Evolutionary conservation across 2,113 vertebrate species (phyloP), one percentile per base, ranked within the genome.

Genomic region (Anarhynchus alexandrinus): DNA sequence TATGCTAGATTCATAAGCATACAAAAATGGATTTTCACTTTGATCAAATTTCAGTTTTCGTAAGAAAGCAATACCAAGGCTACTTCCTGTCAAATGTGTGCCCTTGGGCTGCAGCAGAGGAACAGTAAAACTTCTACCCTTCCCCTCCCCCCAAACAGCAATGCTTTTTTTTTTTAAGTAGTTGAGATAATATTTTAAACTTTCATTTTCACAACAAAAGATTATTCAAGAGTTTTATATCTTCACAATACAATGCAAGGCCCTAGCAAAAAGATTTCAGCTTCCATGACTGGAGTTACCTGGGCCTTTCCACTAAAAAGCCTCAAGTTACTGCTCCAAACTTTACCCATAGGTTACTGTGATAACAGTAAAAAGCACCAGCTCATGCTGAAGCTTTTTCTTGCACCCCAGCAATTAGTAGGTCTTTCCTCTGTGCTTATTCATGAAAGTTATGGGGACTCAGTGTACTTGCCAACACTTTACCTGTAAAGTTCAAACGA

Each of bases 41-140:
- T 34, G 43, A 89, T 80, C 40, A 86, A 43, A 91, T 86, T 70
- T 92, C 49, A 73, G 34, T 85, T 93, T 92, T 93, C 38, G 8
- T 85, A 86, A 82, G 26, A 93, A 92, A 79, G 87, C 38, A 94
- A 90, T 23, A 96, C 32, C 20, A 42, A 88, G 84, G 71, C 57
- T 79, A 85, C 45, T 94, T 85, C 57, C 84, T 72, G 66, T 58
- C 47, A 94, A 86, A 93, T 18, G 26, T 2, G 2, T 54, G 58
- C 32, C 64, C 58, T 62, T 65, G 49, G 89, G 57, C 49, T 43
- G 18, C 38, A 94, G 32, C 23, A 86, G 30, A 77, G 6, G 18
- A 86, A 69, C 15, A 55, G 43, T 9, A 64, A 45, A 81, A 93
- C 47, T 77, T 90, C 15, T 36, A 65, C 36, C 36, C 30, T 74